Evolutionary conservation across 1,140 invertebrate species (phyloP), one percentile per base, ranked within the genome.

Genomic region (Lasioglossum baleicum): DNA sequence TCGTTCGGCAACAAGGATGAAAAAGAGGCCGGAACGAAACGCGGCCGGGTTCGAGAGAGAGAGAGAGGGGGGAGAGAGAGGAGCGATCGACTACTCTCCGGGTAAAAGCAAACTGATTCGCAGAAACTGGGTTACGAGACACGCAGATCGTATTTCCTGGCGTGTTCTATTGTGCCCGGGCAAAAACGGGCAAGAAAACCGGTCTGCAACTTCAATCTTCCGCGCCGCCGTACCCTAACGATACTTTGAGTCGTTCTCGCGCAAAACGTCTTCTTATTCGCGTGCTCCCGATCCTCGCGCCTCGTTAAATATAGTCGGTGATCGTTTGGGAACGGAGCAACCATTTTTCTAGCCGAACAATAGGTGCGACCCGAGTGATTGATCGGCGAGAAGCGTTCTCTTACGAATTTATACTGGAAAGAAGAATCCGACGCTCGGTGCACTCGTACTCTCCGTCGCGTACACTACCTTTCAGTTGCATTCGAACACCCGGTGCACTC

Each of bases 71-170:
- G 5, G 53, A 26, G 22, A 56, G 60, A 61, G 4, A 0, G 64
- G 13, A 60, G 65, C 61, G 60, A 73, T 78, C 69, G 69, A 78
- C 69, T 78, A 3, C 15, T 35, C 44, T 56, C 42, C 69, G 76
- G 44, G 60, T 40, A 56, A 58, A 78, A 53, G 76, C 69, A 78
- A 73, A 78, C 51, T 65, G 76, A 78, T 78, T 61, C 76, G 35
- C 60, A 17, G 76, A 73, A 78, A 78, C 76, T 73, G 69, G 76
- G 76, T 78, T 78, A 65, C 76, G 76, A 78, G 69, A 78, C 76
- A 78, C 76, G 76, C 72, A 78, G 76, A 78, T 78, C 76, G 69
- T 78, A 78, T 78, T 72, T 78, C 76, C 76, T 72, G 35, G 61
- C 76, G 76, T 65, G 69, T 78, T 42, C 68, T 22, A 78, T 78